Conservation (phyloP, 2,797 vertebrate species). For the Botia almorhae region DNA sequence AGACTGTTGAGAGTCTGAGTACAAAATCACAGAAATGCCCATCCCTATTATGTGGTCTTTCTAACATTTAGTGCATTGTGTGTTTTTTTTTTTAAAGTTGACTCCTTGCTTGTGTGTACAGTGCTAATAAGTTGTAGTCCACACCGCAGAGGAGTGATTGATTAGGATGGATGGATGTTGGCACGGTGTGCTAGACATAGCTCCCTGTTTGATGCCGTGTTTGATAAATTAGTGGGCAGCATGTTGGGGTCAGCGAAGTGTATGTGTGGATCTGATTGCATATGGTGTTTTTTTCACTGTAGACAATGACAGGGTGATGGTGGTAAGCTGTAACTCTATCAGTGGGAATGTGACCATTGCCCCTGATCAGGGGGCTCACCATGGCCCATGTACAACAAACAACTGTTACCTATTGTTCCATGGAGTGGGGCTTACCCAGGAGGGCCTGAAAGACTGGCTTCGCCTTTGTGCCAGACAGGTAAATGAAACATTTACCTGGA, state of each 20-base stretch:
- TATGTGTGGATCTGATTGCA: conserved; percentile 34
- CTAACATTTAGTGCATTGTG: conserved; percentile 33
- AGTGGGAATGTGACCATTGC: conserved; percentile 82
- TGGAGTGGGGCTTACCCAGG: conserved; percentile 88
- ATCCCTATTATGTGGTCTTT: conserved; percentile 20
- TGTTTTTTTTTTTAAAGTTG: conserved; percentile 44
- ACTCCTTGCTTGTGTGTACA: conserved; percentile 45
- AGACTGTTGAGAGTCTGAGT: neutral
- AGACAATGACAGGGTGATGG: conserved; percentile 87
- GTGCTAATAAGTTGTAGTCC: conserved; percentile 35
- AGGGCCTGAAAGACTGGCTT: conserved; percentile 91
- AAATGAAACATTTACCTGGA: conserved; percentile 28
- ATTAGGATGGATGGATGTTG: conserved; percentile 51
- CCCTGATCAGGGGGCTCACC: conserved; percentile 69
- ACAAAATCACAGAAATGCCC: neutral
- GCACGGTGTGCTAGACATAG: conserved; percentile 49
- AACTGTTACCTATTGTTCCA: conserved; percentile 87
- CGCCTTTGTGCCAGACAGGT: conserved; percentile 93
- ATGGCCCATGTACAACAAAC: conserved; percentile 65
- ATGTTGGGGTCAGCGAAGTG: conserved; percentile 33
- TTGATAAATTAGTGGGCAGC: conserved; percentile 44
- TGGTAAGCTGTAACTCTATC: conserved; percentile 86
- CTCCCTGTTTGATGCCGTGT: conserved; percentile 41
- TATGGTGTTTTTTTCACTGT: conserved; percentile 56
- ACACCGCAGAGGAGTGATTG: conserved; percentile 44